Evolutionary conservation across 2,888 invertebrate species (phyloP), one percentile per base, ranked within the genome.

Genomic region (Camponotus fellah): DNA sequence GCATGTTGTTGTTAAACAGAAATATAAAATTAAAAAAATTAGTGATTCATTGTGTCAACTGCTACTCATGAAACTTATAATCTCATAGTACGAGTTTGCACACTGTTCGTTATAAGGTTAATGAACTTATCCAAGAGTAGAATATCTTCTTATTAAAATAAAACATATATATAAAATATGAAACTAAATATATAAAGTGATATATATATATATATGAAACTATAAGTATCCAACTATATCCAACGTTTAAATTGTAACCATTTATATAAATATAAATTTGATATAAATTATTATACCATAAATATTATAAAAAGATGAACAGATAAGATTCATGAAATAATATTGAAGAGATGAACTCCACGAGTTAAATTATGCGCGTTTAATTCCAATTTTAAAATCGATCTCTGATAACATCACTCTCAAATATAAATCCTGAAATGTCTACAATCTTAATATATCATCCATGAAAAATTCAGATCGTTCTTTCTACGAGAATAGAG

Each of bases 61-160:
- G 6, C 58, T 58, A 17, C 8, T 64, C 17, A 46, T 21, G 49
- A 17, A 74, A 75, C 37, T 53, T 76, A 49, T 40, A 46, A 32
- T 64, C 34, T 76, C 64, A n/a, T 53, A 21, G 14, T 40, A 34
- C 21, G 14, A 75, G 9, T 34, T 65, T 49, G 49, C 3, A 21
- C 21, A 49, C 6, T 53, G 34, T 10, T 49, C 17, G 12, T 12
- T 76, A 37, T 37, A 75, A 34, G 10, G 34, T 65, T 37, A 37
- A 53, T 40, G 40, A 66, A 66, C 12, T 66, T 53, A 3, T 2
- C 1, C 53, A 21, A 34, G 14, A 34, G 12, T 66, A 26, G 3
- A 37, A 17, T 37, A 66, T 37, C 3, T 66, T 46, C 46, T 46
- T 46, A 46, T 46, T 46, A 46, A 60, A 60, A 71, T 21, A 8